Base-by-base conservation (phyloP, 2,888 invertebrate species). In the Drosophila subquinaria region DNA sequence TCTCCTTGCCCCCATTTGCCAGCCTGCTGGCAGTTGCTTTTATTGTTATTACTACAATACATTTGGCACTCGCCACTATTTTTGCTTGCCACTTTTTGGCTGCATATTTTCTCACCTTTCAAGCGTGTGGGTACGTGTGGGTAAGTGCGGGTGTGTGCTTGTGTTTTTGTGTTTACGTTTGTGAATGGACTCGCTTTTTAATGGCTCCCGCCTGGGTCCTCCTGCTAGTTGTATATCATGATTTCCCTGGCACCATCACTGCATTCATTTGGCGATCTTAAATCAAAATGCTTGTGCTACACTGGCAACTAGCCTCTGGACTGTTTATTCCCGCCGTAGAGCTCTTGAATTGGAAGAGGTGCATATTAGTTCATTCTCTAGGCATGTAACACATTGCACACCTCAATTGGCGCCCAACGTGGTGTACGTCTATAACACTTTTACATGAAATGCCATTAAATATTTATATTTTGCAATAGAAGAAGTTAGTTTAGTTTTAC, bases 1-100 rank as follows among this genome's bases (percentile, higher is more conserved):
- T 38, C 62, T 53, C 35, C 66, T 53, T 47, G 36, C 36, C 27
- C 55, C 62, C 40, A 48, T 40, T 61, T 48, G 60, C 53, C 62
- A 43, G 80, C 72, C 76, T 76, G 74, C 68, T 73, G 69, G 78
- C 83, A 83, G 86, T 86, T 83, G 88, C 87, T 86, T 86, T 86
- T 86, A 86, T 88, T 86, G 80, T 86, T 86, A 86, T 86, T 86
- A 81, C 86, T 81, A 88, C 88, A 88, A 88, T 88, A 88, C 86
- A 88, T 86, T 88, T 86, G 85, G 77, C 82, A 88, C 82, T 87
- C 77, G 85, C 75, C 88, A 81, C 85, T 87, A 81, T 87, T 84
- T 84, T 79, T 79, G 84, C 77, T 72, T 79, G 76, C 64, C 69
- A 79, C 76, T 80, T 77, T 81, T 79, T 74, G 74, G 70, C 69